Conservation (phyloP, 2,113 vertebrate genomes). For the Leucosticte australis region DNA sequence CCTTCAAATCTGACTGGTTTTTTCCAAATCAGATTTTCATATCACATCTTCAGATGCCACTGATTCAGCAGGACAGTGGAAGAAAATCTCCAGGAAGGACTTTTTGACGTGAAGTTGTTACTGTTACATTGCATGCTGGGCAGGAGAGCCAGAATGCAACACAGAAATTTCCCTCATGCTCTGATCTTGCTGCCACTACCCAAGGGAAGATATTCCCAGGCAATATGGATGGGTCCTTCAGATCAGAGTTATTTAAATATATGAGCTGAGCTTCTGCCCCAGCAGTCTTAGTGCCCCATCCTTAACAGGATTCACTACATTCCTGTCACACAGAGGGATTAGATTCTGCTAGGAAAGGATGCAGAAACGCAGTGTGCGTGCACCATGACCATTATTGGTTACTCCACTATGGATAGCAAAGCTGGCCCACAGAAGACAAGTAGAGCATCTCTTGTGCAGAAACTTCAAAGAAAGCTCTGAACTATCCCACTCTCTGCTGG, state of each 20-base stretch:
- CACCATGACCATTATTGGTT: not conserved
- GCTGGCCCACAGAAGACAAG: not conserved
- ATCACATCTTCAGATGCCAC: not conserved
- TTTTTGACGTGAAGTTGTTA: not conserved
- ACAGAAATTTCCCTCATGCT: not conserved
- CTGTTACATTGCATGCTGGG: not conserved
- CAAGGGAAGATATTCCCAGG: not conserved
- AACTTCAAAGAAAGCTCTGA: not conserved
- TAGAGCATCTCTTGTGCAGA: not conserved
- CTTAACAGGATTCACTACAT: not conserved
- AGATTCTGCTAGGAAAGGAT: not conserved
- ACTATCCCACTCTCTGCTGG: not conserved
- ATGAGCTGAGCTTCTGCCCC: not conserved
- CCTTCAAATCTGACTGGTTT: not conserved
- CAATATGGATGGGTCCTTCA: fast-evolving
- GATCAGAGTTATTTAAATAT: not conserved
- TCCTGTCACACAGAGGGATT: not conserved
- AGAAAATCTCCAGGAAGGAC: not conserved
- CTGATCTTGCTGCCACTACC: not conserved
- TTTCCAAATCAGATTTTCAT: not conserved
- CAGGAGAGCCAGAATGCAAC: not conserved
- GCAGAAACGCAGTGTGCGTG: fast-evolving
- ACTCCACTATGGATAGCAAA: not conserved
- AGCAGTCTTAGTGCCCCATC: not conserved
- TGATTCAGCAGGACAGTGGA: not conserved